Evolutionary conservation across 2,888 invertebrate species (phyloP).

Genomic region (Drosophila tanythrix): DNA sequence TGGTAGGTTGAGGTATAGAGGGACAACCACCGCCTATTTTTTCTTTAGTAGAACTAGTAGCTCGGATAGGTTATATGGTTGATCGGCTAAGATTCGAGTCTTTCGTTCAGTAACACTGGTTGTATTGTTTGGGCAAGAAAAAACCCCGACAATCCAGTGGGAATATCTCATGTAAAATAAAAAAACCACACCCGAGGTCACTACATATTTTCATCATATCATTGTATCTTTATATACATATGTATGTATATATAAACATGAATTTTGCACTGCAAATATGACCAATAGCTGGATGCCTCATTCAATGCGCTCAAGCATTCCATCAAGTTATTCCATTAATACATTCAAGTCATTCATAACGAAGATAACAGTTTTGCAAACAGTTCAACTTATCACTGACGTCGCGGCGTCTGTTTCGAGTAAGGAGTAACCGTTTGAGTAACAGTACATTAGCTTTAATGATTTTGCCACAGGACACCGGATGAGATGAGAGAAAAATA

Average conservation of each 20-base stretch:
- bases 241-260: background rate
- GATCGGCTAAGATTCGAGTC: background rate
- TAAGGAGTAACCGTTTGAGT: slow-evolving; percentile 22
- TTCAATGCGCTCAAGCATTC: slow-evolving; percentile 1
- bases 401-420: slow-evolving; percentile 8
- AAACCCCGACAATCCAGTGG: background rate
- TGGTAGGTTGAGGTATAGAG: background rate
- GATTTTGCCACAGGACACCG: slow-evolving; percentile 46
- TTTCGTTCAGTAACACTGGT: background rate
- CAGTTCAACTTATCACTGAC: slow-evolving; percentile 32
- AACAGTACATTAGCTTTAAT: slow-evolving; percentile 76
- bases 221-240: background rate
- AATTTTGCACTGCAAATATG: slow-evolving; percentile 2
- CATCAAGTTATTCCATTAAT: background rate
- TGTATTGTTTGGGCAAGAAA: background rate
- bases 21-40: background rate
- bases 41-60: background rate
- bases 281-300: slow-evolving; percentile 8
- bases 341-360: background rate
- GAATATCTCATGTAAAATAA: background rate
- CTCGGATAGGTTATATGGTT: background rate
- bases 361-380: slow-evolving; percentile 31
- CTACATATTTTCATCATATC: background rate
- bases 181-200: background rate
- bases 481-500: background rate